phyloP scores from a whole-genome alignment of 2,113 vertebrate genomes.

The Ammodytes marinus region DNA sequence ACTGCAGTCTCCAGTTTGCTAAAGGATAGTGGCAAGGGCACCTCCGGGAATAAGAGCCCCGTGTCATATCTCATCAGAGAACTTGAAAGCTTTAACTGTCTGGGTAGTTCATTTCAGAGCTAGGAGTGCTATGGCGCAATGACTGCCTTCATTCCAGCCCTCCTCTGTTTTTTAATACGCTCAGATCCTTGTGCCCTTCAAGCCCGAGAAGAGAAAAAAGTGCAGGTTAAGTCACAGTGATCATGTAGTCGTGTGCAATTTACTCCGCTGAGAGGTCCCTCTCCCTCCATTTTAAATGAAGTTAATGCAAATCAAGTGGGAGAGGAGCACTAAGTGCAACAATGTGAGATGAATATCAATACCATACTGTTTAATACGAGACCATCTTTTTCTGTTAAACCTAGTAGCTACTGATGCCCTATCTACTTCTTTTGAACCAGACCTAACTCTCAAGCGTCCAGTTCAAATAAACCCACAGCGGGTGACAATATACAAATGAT shows the following conservation, averaged over 20 bases:
- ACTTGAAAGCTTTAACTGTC: slow-evolving; percentile 36
- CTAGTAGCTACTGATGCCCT: slow-evolving; percentile 6
- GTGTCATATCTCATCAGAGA: slow-evolving; percentile 49
- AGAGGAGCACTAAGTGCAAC: slow-evolving; percentile 58
- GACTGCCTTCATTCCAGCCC: slow-evolving; percentile 31
- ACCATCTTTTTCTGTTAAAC: slow-evolving; percentile 11
- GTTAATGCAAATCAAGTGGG: slow-evolving; percentile 76
- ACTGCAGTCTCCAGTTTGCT: slow-evolving; percentile 1
- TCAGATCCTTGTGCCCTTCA: slow-evolving; percentile 70
- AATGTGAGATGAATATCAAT: slow-evolving; percentile 77
- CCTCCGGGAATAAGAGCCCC: slow-evolving; percentile 22
- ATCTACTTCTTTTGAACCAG: slow-evolving; percentile 27
- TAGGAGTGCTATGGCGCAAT: slow-evolving; percentile 25
- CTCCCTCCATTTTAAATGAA: slow-evolving; percentile 67
- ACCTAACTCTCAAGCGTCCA: slow-evolving; percentile 1
- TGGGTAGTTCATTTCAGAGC: slow-evolving; percentile 45
- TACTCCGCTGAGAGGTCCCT: slow-evolving; percentile 54
- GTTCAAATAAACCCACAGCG: slow-evolving; percentile 16
- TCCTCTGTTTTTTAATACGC: slow-evolving; percentile 43
- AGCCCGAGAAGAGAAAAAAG: slow-evolving; percentile 57
- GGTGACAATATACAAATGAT: slow-evolving; percentile 34
- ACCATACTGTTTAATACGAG: slow-evolving; percentile 47
- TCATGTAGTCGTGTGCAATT: slow-evolving; percentile 60
- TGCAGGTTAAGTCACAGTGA: slow-evolving; percentile 69
- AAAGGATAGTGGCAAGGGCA: slow-evolving; percentile 38